A percentile compares a stretch with the other conserved stretches of the same genome.
These are phyloP conservation scores for Climacteris rufus DNA, from an alignment of 2,113 vertebrate genomes.

Conservation along the genomic window DNA sequence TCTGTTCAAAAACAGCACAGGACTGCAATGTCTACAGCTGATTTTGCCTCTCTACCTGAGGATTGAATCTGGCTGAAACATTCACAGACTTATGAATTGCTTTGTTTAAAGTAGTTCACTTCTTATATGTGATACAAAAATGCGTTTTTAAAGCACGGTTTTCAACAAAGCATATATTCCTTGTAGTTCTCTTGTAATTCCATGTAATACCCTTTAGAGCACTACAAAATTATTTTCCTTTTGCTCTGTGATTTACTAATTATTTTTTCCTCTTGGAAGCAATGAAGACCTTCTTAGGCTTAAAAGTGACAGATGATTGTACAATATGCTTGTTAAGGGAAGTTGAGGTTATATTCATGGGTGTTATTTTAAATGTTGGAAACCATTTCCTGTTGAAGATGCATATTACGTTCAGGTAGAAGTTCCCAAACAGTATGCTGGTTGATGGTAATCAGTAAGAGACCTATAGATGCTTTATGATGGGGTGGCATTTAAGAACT, in stretches of 20 bases:
- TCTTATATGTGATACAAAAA: not conserved
- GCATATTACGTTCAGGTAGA: not conserved
- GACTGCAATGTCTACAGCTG: not conserved
- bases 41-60: not conserved
- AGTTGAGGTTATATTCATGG: not conserved
- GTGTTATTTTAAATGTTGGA: not conserved
- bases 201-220: not conserved
- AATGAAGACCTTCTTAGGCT: not conserved
- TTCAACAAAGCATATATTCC: not conserved
- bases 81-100: not conserved
- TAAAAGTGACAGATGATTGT: not conserved
- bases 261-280: not conserved
- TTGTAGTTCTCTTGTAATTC: not conserved
- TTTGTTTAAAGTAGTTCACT: not conserved
- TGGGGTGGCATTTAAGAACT: not conserved
- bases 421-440: not conserved
- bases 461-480: not conserved
- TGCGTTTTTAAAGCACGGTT: not conserved
- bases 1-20: not conserved
- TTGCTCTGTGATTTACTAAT: not conserved
- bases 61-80: not conserved
- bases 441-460: not conserved
- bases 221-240: not conserved
- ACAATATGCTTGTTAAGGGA: not conserved
- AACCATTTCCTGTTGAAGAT: not conserved